Percentiles rank a stretch among this genome's conserved stretches.
Evolutionary conservation across 2,113 vertebrate genomes (phyloP).

Genomic region (Podarcis cretensis): DNA sequence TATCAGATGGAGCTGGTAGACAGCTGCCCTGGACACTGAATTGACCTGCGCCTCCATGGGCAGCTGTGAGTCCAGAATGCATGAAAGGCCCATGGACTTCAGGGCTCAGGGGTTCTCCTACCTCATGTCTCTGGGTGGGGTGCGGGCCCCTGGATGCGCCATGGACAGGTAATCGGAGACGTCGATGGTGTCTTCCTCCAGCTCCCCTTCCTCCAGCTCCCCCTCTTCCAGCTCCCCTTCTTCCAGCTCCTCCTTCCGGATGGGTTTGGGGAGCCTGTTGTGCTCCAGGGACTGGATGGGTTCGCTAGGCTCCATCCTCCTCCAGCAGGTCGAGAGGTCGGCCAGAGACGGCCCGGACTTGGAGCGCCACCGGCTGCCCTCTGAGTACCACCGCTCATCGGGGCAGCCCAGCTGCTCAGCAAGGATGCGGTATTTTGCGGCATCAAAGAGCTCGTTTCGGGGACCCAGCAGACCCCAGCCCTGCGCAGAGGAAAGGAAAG

Average conservation of each 20-base stretch:
- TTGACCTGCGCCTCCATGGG: too few species aligned
- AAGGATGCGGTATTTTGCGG: constrained; percentile 68
- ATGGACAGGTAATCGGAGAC: constrained; percentile 61
- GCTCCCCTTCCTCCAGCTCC: constrained; percentile 79
- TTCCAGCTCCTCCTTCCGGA: constrained; percentile 77
- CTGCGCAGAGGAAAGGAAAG: constrained; percentile 58
- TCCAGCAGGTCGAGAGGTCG: constrained; percentile 72
- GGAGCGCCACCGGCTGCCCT: constrained; percentile 75
- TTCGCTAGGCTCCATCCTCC: constrained; percentile 75
- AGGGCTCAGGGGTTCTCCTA: constrained; percentile 32
- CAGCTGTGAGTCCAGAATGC: too few species aligned
- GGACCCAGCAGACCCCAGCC: constrained; percentile 90
- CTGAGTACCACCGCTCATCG: constrained; percentile 74
- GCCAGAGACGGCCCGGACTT: constrained; percentile 71
- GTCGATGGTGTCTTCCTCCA: constrained; percentile 67
- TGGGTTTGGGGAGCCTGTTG: constrained; percentile 68
- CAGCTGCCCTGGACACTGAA: too few species aligned
- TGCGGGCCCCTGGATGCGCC: constrained; percentile 67
- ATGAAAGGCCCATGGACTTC: background rate
- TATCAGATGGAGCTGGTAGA: too few species aligned
- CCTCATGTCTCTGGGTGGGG: constrained; percentile 72
- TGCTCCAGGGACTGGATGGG: constrained; percentile 77
- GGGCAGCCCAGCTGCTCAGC: constrained; percentile 75
- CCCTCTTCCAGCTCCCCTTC: constrained; percentile 80
- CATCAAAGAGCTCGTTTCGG: constrained; percentile 82